A percentile compares a stretch with the other conserved stretches of the same genome.
Evolutionary conservation across 1,140 invertebrate species (phyloP).

Genomic region (Sminthurides bifidus): DNA sequence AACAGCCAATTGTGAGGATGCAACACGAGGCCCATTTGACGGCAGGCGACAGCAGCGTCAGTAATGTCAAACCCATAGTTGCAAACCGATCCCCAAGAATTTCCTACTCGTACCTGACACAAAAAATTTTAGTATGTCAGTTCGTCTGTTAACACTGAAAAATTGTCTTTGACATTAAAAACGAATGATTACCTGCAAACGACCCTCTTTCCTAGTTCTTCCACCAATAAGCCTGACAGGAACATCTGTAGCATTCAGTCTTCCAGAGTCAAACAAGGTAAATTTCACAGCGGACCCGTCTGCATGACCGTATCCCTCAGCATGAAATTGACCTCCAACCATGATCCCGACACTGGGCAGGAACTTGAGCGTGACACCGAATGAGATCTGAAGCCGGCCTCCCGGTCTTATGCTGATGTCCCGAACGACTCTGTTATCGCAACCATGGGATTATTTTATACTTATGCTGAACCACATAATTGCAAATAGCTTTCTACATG

Average conservation of each 20-base stretch:
- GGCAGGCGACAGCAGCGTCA: slow-evolving; percentile 84
- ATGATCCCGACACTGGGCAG: slow-evolving; percentile 90
- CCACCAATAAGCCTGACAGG: slow-evolving; percentile 66
- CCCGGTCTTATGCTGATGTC: slow-evolving; percentile 84
- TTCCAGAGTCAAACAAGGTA: slow-evolving; percentile 57
- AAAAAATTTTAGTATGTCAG: neutral
- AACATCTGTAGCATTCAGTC: slow-evolving; percentile 46
- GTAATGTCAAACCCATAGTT: slow-evolving; percentile 90
- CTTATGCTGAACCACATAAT: neutral
- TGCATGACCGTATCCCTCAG: slow-evolving; percentile 45
- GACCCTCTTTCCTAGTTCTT: slow-evolving; percentile 57
- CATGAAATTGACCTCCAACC: slow-evolving; percentile 80
- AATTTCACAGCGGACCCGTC: slow-evolving; percentile 42
- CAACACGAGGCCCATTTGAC: slow-evolving; percentile 83
- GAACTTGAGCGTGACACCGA: slow-evolving; percentile 68
- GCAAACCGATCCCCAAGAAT: slow-evolving; percentile 93
- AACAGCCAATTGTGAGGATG: slow-evolving; percentile 86
- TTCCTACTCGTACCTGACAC: slow-evolving; percentile 56
- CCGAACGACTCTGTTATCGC: slow-evolving; percentile 37
- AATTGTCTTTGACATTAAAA: too few species aligned
- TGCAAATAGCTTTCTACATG: neutral
- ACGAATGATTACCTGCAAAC: slow-evolving; percentile 63
- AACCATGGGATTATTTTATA: neutral
- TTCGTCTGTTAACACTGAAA: neutral
- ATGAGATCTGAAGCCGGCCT: slow-evolving; percentile 69